Base-by-base conservation (phyloP, 2,113 vertebrate species). In the Tragelaphus buxtoni region DNA sequence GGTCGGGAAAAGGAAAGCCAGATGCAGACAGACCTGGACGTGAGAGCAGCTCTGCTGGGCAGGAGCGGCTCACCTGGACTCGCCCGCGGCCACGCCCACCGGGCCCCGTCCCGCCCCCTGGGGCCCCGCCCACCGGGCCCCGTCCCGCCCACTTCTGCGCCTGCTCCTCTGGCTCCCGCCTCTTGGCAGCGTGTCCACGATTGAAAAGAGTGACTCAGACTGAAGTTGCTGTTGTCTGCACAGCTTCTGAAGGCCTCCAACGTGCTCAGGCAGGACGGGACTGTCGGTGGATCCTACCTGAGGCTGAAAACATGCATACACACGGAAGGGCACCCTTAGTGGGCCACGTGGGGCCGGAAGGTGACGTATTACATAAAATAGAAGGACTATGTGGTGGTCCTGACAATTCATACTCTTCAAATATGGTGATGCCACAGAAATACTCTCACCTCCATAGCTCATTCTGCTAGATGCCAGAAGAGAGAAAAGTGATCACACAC, bases 251-350 rank as follows among this genome's bases (percentile, higher is more conserved):
- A 95, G 92, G 93, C 92, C 96, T 97, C 65, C 30, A 49, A 98
- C 99, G 92, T 97, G 99, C 97, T 98, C 51, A 0, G 88, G 98
- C 99, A 99, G 91, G 98, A 97, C 98, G 26, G 20, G 16, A 32
- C 96, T 96, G 69, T 88, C 18, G 55, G 77, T 56, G 53, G 82
- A 82, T 2, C 8, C 94, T 84, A 97, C 97, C 98, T 97, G 72
- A 92, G 93, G 97, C 96, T 65, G 95, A 82, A 58, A 22, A 9
- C 91, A 42, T 16, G 60, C 47, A 30, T 56, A 92, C 91, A n/a
- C 24, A 85, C 13, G 28, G 20, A 60, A 65, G 61, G 91, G 74
- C 80, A 81, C 76, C 22, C 61, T 82, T 35, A 22, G 39, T 0
- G 42, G 69, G n/a, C 45, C 55, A 35, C 12, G 6, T 51, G 39